Conservation (phyloP, 2,888 invertebrate genomes). For the Limnephilus lunatus region DNA sequence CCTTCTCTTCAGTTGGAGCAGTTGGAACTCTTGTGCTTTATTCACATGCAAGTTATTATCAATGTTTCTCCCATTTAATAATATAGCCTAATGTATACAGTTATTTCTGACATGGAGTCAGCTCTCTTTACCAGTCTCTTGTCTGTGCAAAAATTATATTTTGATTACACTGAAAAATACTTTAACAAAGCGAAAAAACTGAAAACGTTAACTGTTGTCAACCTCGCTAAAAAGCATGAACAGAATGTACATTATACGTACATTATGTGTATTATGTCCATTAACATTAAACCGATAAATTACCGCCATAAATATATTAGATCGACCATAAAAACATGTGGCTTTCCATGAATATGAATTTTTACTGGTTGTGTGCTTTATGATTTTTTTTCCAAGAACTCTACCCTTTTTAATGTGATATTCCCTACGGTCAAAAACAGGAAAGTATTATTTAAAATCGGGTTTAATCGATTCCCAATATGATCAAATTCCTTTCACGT, state of each 20-base stretch:
- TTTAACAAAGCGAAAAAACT: no score
- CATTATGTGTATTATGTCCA: neutral
- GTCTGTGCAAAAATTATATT: no score
- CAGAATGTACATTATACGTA: neutral
- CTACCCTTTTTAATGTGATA: neutral
- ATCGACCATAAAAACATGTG: neutral
- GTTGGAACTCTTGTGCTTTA: no score
- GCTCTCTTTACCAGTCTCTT: no score
- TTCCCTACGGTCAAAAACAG: neutral
- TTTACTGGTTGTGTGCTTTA: neutral
- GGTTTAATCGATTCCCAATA: neutral
- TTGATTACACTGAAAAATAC: no score
- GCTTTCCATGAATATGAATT: neutral
- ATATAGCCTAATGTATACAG: no score
- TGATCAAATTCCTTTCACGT: slow-evolving; percentile 3
- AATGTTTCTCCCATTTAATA: no score
- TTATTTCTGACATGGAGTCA: no score
- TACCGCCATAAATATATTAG: neutral
- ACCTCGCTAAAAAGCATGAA: no score
- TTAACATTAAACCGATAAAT: neutral
- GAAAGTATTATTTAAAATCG: neutral
- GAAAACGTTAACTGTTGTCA: no score
- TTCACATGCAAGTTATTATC: no score
- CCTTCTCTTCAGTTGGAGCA: no score
- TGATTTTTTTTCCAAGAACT: neutral